Evolutionary conservation across 2,888 invertebrate species (phyloP), one percentile per base, ranked within the genome.

Genomic region (Harpalus rubripes): DNA sequence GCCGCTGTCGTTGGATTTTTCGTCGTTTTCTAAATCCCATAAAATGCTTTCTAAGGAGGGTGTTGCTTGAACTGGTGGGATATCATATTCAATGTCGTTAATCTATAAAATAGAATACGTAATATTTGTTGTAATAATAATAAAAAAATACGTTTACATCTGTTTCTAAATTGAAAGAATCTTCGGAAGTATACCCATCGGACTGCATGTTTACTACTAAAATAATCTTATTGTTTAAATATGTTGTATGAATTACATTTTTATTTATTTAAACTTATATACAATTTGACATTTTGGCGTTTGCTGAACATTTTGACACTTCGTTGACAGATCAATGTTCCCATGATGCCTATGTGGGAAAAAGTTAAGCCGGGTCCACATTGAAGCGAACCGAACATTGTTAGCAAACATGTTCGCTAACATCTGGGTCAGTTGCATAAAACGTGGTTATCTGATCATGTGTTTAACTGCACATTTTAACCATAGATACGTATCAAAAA

Each of bases 1-100:
- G 8, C 92, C 91, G 86, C 91, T 93, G 88, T 93, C 93, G 68
- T 90, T 90, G 86, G 92, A 94, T 86, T 95, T 93, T 18, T 94
- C 94, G 86, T 93, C 94, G 52, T 93, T 94, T 87, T 94, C 95
- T 88, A 94, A 92, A 89, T 96, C 96, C 91, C 96, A 96, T 72
- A 97, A 91, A 88, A 97, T 96, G 89, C 96, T 96, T 90, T 96
- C 97, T 88, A 97, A 91, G 0, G 96, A 95, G 15, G 96, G 96
- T 86, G 95, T 92, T 87, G 94, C 93, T 85, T 94, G 95, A 84
- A 96, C 93, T n/a, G 95, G 93, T 68, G 96, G 96, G 89, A 97
- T 95, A 87, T 95, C 95, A 91, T 95, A 96, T 90, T 97, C 96
- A 76, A 94, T 93, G 92, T 96, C 96, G 90, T 96, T 96, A 87